phyloP scores from a whole-genome alignment of 2,113 vertebrate species.

The Artemisiospiza belli region DNA sequence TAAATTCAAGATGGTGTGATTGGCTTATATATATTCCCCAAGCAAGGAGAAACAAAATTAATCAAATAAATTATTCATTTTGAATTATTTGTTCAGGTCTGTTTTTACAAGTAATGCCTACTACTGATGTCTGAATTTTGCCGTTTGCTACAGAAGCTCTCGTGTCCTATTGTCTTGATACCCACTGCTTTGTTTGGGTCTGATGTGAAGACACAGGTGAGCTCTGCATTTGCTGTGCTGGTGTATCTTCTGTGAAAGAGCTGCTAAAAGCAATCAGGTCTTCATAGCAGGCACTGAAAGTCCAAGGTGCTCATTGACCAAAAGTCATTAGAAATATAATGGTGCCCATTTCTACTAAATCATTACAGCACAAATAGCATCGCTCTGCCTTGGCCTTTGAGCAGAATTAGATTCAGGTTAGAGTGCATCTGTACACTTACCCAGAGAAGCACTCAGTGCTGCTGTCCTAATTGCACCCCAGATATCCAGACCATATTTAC shows the following conservation, averaged over 20 bases:
- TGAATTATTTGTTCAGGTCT: slow-evolving; percentile 47
- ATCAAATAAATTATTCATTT: slow-evolving; percentile 67
- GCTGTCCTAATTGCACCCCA: slow-evolving; percentile 40
- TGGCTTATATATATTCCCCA: slow-evolving; percentile 37
- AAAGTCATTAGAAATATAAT: slow-evolving; percentile 49
- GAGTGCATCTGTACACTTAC: slow-evolving; percentile 30
- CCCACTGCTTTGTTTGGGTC: not conserved
- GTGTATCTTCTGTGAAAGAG: not conserved
- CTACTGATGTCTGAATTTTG: not conserved
- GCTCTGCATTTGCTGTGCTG: not conserved
- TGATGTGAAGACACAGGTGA: not conserved
- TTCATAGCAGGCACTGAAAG: slow-evolving; percentile 4
- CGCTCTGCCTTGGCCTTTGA: not conserved
- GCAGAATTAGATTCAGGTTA: slow-evolving; percentile 47
- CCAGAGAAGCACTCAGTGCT: not conserved
- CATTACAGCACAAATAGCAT: not conserved
- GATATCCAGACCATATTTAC: slow-evolving; percentile 42
- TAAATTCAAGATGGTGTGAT: slow-evolving; percentile 44
- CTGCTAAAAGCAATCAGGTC: slow-evolving; percentile 36
- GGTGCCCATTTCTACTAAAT: slow-evolving; percentile 26
- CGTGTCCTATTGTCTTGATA: not conserved
- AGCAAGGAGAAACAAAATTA: slow-evolving; percentile 48
- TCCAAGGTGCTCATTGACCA: slow-evolving; percentile 8
- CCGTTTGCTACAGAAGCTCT: not conserved
- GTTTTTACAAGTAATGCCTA: slow-evolving; percentile 4